A percentile compares a stretch with the other conserved stretches of the same genome.
These are phyloP conservation scores for Phragmatobia fuliginosa DNA, from an alignment of 2,888 invertebrate genomes.

Conservation along the genomic window DNA sequence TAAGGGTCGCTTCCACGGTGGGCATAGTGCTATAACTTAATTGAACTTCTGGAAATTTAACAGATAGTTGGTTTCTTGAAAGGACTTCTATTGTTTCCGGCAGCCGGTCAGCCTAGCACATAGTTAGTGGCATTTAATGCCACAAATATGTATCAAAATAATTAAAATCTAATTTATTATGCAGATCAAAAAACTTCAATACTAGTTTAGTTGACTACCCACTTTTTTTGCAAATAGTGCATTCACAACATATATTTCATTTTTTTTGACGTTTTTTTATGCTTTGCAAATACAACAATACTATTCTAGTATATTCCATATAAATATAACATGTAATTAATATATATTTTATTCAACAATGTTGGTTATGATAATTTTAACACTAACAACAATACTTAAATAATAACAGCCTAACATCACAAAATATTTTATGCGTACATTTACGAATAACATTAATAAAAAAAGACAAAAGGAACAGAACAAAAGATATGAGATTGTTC, in stretches of 20 bases:
- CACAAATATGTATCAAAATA: too few relatives aligned
- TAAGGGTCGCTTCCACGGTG: too few relatives aligned
- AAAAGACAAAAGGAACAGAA: not conserved
- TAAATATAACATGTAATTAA: conserved; percentile 27
- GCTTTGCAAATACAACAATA: conserved; percentile 60
- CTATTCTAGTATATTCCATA: conserved; percentile 20
- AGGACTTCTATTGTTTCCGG: too few relatives aligned
- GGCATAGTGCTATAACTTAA: too few relatives aligned
- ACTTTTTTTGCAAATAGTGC: conserved; percentile 10
- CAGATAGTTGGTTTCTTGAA: too few relatives aligned
- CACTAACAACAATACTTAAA: conserved; percentile 32
- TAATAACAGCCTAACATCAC: conserved; percentile 54
- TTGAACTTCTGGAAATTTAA: too few relatives aligned
- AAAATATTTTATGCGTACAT: conserved; percentile 38
- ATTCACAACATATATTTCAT: conserved; percentile 51
- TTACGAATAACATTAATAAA: conserved; percentile 18
- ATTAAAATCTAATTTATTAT: too few relatives aligned
- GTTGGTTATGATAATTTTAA: conserved; percentile 19
- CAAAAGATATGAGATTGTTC: not conserved
- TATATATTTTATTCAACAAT: conserved; percentile 14
- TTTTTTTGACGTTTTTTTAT: conserved; percentile 66
- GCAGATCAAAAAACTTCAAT: too few relatives aligned
- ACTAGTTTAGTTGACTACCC: too few relatives aligned
- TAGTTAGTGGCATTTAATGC: too few relatives aligned
- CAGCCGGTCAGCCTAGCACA: too few relatives aligned